Percentiles rank a stretch among this genome's conserved stretches.
Conservation (phyloP, 2,797 vertebrate genomes). For the Sylvia borin region DNA sequence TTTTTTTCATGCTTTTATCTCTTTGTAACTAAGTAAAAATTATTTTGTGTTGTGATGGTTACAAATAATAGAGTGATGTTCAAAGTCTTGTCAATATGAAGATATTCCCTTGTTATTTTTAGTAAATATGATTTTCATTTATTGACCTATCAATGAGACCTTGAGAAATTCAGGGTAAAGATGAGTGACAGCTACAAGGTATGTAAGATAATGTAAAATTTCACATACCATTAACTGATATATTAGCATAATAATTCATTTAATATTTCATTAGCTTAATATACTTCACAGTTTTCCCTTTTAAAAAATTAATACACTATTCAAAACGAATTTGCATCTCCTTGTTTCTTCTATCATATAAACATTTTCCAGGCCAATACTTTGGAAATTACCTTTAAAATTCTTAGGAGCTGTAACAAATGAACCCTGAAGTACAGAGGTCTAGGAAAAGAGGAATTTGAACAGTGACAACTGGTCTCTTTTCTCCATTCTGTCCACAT, state of each 20-base stretch:
- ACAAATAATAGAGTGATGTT: background rate
- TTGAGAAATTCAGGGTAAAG: constrained; percentile 26
- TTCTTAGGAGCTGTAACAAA: background rate
- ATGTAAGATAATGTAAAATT: background rate
- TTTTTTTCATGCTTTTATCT: background rate
- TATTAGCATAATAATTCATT: background rate
- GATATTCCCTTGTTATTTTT: background rate
- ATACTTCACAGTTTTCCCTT: background rate
- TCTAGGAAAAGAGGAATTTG: background rate
- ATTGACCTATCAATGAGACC: constrained; percentile 15
- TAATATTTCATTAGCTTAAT: background rate
- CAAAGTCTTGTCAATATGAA: background rate
- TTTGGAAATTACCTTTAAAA: background rate
- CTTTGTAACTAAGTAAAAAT: background rate
- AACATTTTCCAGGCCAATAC: background rate
- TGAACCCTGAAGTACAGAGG: background rate
- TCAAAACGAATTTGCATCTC: background rate
- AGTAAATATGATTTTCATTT: constrained; percentile 27
- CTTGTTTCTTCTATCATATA: background rate
- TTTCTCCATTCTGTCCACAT: background rate
- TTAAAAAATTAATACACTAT: background rate
- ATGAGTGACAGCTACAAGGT: background rate
- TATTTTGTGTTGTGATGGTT: background rate
- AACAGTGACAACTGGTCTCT: background rate
- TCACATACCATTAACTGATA: background rate